A percentile compares a stretch with the other conserved stretches of the same genome.
Evolutionary conservation across 2,888 invertebrate species (phyloP).

Genomic region (Acronicta alni): DNA sequence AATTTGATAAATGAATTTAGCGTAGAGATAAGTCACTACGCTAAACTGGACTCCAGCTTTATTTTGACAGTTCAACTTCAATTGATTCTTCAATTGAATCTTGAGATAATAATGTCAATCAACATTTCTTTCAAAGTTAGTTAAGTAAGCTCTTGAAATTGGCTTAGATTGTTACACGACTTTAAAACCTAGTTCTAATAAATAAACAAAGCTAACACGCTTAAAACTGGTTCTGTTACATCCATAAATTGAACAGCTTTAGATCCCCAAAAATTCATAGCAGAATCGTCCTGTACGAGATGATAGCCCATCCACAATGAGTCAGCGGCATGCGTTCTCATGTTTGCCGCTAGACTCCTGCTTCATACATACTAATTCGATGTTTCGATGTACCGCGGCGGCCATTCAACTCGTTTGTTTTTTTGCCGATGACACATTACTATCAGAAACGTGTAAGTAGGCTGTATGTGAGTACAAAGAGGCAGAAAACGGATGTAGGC

Average conservation of each 20-base stretch:
- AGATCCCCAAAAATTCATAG: conserved; percentile 28
- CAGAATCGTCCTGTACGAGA: conserved; percentile 29
- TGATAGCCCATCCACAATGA: conserved; percentile 58
- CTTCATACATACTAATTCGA: conserved; percentile 71
- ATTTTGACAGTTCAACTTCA: too few species aligned
- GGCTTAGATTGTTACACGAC: too few species aligned
- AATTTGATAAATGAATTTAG: too few species aligned
- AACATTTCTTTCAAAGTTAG: too few species aligned
- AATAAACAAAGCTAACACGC: too few species aligned
- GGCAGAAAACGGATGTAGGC: conserved; percentile 49
- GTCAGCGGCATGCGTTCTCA: conserved; percentile 67
- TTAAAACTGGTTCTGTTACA: background rate
- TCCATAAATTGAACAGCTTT: background rate
- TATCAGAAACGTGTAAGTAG: conserved; percentile 56
- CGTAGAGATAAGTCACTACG: too few species aligned
- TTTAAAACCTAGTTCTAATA: too few species aligned
- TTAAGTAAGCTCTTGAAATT: too few species aligned
- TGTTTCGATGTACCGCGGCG: conserved; percentile 52
- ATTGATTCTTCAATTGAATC: too few species aligned
- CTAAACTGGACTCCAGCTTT: too few species aligned
- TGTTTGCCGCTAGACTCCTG: conserved; percentile 62
- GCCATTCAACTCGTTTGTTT: conserved; percentile 68
- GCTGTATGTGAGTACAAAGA: conserved; percentile 37
- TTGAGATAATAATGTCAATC: too few species aligned
- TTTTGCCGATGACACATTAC: conserved; percentile 64